Conservation (phyloP, 1,140 invertebrate species). For the Drosophila bocki region DNA sequence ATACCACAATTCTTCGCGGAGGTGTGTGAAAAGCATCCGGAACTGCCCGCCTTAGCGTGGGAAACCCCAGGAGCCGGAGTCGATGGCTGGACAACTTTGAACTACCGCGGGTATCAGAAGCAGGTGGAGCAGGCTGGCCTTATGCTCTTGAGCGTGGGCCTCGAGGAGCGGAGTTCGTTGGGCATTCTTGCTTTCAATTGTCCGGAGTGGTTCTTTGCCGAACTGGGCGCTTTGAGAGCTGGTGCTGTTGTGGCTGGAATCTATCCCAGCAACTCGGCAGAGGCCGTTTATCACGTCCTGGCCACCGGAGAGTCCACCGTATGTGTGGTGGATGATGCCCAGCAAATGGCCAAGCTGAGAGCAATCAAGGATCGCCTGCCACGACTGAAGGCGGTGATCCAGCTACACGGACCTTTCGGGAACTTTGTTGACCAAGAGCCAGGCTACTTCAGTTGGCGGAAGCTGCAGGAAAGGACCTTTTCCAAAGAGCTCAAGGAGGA, state of each 20-base stretch:
- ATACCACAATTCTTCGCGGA: slow-evolving; percentile 63
- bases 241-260: slow-evolving; percentile 95
- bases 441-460: slow-evolving; percentile 89
- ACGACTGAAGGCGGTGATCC: slow-evolving; percentile 92
- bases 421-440: slow-evolving; percentile 62
- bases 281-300: slow-evolving; percentile 92
- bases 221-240: slow-evolving; percentile 94
- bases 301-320: slow-evolving; percentile 92
- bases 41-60: slow-evolving; percentile 88
- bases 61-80: slow-evolving; percentile 80
- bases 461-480: slow-evolving; percentile 89
- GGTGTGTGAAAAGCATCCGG: slow-evolving; percentile 86
- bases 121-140: slow-evolving; percentile 91
- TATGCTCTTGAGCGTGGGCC: slow-evolving; percentile 93
- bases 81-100: slow-evolving; percentile 87
- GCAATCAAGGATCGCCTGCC: slow-evolving; percentile 90
- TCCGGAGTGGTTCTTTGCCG: slow-evolving; percentile 95
- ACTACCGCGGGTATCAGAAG: slow-evolving; percentile 92
- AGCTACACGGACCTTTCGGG: slow-evolving; percentile 89
- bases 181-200: slow-evolving; percentile 96
- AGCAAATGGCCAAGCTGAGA: slow-evolving; percentile 94
- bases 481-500: slow-evolving; percentile 84
- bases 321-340: slow-evolving; percentile 94
- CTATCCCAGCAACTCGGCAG: slow-evolving; percentile 95
- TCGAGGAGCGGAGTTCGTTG: slow-evolving; percentile 92